Conservation (phyloP, 92 coral and sea anemone species). For the Palythoa grandis region DNA sequence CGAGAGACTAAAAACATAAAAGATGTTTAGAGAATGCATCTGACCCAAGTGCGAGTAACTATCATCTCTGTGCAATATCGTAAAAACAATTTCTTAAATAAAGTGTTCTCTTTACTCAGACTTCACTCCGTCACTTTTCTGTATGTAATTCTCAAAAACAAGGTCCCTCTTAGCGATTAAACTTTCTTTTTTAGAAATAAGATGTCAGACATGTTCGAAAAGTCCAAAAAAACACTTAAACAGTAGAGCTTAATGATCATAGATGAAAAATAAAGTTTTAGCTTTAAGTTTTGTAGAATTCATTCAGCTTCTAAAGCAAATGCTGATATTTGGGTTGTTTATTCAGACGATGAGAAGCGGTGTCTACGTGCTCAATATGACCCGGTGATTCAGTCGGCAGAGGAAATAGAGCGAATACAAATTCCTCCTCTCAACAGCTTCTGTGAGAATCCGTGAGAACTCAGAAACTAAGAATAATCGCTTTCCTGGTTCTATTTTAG, state of each 20-base stretch:
- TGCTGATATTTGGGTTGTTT: slow-evolving; percentile 29
- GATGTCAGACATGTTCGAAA: background rate
- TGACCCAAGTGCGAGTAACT: background rate
- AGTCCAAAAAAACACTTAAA: background rate
- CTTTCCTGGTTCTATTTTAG: slow-evolving; percentile 8
- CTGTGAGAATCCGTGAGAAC: slow-evolving; percentile 39
- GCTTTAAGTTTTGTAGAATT: background rate
- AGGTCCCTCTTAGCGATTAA: background rate
- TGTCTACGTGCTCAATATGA: slow-evolving; percentile 17
- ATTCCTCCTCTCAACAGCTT: slow-evolving; percentile 16
- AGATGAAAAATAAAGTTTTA: background rate
- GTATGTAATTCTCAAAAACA: background rate
- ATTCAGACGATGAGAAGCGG: slow-evolving; percentile 3
- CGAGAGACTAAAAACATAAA: no score
- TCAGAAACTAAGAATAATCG: slow-evolving; percentile 5
- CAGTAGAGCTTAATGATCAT: background rate
- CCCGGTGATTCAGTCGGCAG: slow-evolving; percentile 31
- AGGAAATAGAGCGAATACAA: slow-evolving; percentile 29
- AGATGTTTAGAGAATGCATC: background rate
- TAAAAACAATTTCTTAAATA: no score
- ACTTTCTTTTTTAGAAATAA: background rate
- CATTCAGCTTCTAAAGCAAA: slow-evolving; percentile 1
- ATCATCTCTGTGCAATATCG: background rate
- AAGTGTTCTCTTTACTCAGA: background rate
- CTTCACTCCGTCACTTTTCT: background rate